Evolutionary conservation across 2,888 invertebrate genomes (phyloP).

Genomic region (Nomada goodeniana): DNA sequence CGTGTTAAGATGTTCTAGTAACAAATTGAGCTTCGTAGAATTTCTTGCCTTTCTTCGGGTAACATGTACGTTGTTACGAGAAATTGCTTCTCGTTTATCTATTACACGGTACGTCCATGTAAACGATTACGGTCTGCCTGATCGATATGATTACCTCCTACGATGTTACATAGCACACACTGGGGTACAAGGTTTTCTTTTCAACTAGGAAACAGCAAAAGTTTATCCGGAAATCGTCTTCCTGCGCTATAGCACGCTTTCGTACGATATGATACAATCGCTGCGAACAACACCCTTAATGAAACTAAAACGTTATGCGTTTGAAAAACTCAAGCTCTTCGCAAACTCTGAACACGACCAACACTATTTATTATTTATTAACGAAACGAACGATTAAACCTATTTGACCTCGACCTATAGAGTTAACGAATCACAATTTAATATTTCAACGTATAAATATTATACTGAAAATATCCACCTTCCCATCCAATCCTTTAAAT

Average conservation of each 20-base stretch:
- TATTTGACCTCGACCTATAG: too few species aligned
- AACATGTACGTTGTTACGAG: constrained; percentile 2
- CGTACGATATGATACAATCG: background rate
- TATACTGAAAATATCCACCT: too few species aligned
- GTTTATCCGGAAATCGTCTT: background rate
- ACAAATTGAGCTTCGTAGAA: background rate
- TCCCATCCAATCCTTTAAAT: too few species aligned
- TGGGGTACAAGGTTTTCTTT: background rate
- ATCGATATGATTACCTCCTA: background rate
- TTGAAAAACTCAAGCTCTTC: too few species aligned
- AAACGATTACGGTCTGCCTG: background rate
- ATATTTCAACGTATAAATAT: too few species aligned
- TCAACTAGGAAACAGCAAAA: background rate
- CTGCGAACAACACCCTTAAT: too few species aligned
- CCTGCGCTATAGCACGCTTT: background rate
- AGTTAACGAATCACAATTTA: too few species aligned
- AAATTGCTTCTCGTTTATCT: constrained; percentile 24
- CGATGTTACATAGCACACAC: background rate
- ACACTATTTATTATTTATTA: too few species aligned
- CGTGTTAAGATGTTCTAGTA: background rate
- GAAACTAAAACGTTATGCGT: too few species aligned
- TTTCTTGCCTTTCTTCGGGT: background rate
- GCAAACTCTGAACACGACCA: too few species aligned
- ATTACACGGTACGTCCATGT: constrained; percentile 11
- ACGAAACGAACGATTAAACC: too few species aligned